phyloP scores from a whole-genome alignment of 2,888 invertebrate genomes.

The Polia nebulosa region DNA sequence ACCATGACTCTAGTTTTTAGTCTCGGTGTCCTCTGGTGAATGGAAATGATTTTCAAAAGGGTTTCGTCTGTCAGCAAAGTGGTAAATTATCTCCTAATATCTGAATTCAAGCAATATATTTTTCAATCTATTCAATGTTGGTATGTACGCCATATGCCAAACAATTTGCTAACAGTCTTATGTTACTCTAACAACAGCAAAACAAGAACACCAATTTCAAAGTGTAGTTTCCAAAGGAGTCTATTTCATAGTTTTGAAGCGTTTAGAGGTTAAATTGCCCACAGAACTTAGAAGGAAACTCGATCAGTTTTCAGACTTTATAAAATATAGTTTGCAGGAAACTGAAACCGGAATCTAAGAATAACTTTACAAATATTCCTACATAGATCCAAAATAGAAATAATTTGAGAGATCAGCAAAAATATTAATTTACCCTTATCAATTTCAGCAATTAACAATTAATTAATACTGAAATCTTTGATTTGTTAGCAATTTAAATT shows the following conservation, averaged over 20 bases:
- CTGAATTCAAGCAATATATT: neutral
- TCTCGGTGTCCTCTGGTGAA: too few species aligned
- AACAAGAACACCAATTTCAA: constrained; percentile 17
- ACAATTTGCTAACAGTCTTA: neutral
- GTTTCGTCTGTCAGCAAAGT: neutral
- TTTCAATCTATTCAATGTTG: neutral
- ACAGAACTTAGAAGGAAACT: constrained; percentile 6
- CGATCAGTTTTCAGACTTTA: constrained; percentile 15
- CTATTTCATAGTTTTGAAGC: constrained; percentile 4
- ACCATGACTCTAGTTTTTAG: too few species aligned
- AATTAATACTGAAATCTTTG: constrained; percentile 33
- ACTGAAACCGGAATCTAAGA: neutral
- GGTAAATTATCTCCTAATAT: neutral
- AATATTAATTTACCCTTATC: constrained; percentile 12
- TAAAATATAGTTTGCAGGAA: neutral
- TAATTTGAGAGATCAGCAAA: neutral
- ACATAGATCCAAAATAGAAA: constrained; percentile 1
- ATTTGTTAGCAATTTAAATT: constrained; percentile 36
- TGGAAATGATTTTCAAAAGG: too few species aligned
- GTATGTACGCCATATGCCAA: neutral
- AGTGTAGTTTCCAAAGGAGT: constrained; percentile 24
- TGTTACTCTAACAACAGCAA: neutral
- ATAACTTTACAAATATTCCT: constrained; percentile 7
- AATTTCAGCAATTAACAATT: constrained; percentile 20
- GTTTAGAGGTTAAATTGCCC: constrained; percentile 14